Base-by-base conservation (phyloP, 2,797 vertebrate genomes). In the Poecilia velifera region DNA sequence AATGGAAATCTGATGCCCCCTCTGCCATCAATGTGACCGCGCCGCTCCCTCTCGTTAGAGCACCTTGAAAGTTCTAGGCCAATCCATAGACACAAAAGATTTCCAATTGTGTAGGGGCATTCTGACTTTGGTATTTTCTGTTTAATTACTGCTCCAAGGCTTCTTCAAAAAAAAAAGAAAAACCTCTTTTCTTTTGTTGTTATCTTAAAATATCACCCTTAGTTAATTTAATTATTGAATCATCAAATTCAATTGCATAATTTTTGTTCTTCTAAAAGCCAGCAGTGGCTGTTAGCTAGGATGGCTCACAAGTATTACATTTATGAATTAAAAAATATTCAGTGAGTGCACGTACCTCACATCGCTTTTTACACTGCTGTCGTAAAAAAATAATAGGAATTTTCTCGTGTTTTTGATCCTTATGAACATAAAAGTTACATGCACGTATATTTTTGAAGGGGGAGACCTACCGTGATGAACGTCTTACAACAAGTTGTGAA, bases 1-100 rank as follows among this genome's bases (percentile, higher is more conserved):
- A 99, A 98, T 97, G 96, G 97, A 97, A 97, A 97, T 97, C 96
- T 97, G 96, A 97, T 97, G 96, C 96, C 96, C 96, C 95, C 94
- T 94, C 95, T 96, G 94, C 95, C 96, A 97, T 97, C 96, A 97
- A 96, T 96, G 94, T 94, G 93, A 95, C 94, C 92, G 95, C 94
- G 96, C 96, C 95, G 96, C 96, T 96, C 93, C 95, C 95, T 97
- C 96, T 96, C 94, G 95, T 98, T 96, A 96, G 96, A 95, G 92
- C 94, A 95, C 96, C 96, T 97, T 97, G 96, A 96, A 96, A 96
- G 95, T 93, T 96, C 94, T 90, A 93, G 90, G 91, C 92, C 90
- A 94, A 93, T 95, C 95, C 84, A 94, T 95, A 85, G 90, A 87
- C 87, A 82, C 85, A 76, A 95, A 94, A 49, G 94, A 95, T 96